Conservation (phyloP, 2,797 vertebrate genomes). For the Sebastes cheni region DNA sequence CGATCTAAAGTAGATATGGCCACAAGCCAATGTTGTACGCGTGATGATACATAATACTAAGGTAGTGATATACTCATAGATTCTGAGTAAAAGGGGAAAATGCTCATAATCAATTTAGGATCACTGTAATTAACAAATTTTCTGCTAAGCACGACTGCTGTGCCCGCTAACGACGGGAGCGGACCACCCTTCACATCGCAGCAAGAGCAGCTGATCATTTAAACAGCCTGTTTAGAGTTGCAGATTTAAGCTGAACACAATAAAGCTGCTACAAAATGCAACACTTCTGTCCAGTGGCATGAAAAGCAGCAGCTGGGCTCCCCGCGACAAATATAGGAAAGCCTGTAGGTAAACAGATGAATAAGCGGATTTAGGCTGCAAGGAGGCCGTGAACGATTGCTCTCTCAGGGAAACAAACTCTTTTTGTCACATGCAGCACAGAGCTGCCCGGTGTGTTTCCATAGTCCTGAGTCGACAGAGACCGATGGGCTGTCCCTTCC, state of each 20-base stretch:
- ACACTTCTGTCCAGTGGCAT: constrained; percentile 28
- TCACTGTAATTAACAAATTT: not conserved
- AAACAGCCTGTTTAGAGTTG: constrained; percentile 21
- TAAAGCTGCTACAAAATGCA: constrained; percentile 9
- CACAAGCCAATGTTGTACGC: not conserved
- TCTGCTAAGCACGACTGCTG: not conserved
- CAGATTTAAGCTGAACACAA: constrained; percentile 15
- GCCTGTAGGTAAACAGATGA: constrained; percentile 67
- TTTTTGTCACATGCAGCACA: constrained; percentile 60
- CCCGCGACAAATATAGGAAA: constrained; percentile 52
- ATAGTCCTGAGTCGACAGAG: constrained; percentile 62
- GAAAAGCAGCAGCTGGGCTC: constrained; percentile 37
- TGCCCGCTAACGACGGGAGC: not conserved
- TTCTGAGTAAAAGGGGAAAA: not conserved
- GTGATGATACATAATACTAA: not conserved
- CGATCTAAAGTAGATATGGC: not conserved
- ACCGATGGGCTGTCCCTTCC: constrained; percentile 64
- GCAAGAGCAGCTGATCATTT: constrained; percentile 20
- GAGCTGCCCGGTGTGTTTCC: constrained; percentile 48
- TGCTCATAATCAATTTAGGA: not conserved
- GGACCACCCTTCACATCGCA: constrained; percentile 17
- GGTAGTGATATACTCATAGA: not conserved
- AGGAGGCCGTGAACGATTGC: constrained; percentile 62
- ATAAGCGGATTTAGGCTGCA: constrained; percentile 66
- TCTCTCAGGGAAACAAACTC: constrained; percentile 60